Percentiles rank a stretch among this genome's conserved stretches.
Evolutionary conservation across 2,797 vertebrate genomes (phyloP).

Genomic region (Pangasius sanitwongsei): DNA sequence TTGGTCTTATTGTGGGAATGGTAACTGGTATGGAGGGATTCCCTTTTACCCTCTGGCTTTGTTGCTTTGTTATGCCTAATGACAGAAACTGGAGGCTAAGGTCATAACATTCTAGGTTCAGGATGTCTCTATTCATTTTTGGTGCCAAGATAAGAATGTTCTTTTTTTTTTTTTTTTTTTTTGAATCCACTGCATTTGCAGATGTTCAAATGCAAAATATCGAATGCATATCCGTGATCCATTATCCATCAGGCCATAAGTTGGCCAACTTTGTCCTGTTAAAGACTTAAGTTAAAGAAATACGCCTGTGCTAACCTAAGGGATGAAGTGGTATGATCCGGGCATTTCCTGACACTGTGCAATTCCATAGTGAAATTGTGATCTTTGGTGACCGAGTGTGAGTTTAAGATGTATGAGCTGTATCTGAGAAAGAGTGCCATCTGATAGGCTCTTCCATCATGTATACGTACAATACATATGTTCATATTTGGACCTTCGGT

Average conservation of each 20-base stretch:
- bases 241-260: not conserved
- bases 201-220: not conserved
- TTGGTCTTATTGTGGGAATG: constrained; percentile 14
- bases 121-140: constrained; percentile 7
- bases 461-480: not conserved
- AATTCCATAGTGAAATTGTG: not conserved
- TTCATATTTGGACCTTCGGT: not conserved
- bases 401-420: not conserved
- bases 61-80: constrained; percentile 8
- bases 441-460: not conserved
- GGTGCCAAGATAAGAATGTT: not conserved
- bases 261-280: not conserved
- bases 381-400: not conserved
- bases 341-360: not conserved
- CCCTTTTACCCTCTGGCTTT: constrained; percentile 27
- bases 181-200: not conserved
- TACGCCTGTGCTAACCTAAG: not conserved
- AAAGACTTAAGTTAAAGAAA: not conserved
- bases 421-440: not conserved
- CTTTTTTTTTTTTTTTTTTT: not conserved
- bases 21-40: constrained; percentile 23
- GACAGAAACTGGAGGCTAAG: constrained; percentile 27
- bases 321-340: not conserved
- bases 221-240: not conserved
- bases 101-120: not conserved